A percentile compares a stretch with the other conserved stretches of the same genome.
phyloP scores from a whole-genome alignment of 1,140 invertebrate species.

The Bombus polaris region DNA sequence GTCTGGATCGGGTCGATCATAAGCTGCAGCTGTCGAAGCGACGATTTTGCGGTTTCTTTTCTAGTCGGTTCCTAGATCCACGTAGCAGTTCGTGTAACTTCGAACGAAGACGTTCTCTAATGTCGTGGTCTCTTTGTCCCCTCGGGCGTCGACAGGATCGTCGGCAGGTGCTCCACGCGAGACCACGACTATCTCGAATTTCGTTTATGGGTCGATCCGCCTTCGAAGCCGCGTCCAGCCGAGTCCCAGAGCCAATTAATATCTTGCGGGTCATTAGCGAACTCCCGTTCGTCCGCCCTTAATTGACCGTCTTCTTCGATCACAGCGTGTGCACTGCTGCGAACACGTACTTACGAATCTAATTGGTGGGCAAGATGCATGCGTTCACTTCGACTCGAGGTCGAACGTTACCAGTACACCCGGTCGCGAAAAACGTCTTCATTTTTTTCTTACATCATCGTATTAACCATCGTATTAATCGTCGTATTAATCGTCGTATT shows the following conservation, averaged over 20 bases:
- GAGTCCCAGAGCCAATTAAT: conserved; percentile 66
- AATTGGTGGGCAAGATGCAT: conserved; percentile 51
- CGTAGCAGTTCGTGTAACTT: background rate
- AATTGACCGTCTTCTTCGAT: conserved; percentile 64
- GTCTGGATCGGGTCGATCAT: background rate
- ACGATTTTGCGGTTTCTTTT: background rate
- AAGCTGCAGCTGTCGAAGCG: background rate
- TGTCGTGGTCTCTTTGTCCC: conserved; percentile 24
- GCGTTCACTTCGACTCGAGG: background rate
- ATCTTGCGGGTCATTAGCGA: conserved; percentile 69
- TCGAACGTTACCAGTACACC: background rate
- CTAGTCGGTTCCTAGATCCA: background rate
- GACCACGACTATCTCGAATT: conserved; percentile 48
- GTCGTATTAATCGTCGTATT: background rate
- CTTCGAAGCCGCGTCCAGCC: conserved; percentile 31
- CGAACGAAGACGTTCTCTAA: conserved; percentile 39
- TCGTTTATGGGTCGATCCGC: conserved; percentile 47
- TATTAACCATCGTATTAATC: background rate
- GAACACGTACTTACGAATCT: conserved; percentile 38
- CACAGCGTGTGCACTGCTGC: conserved; percentile 14
- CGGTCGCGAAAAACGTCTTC: background rate
- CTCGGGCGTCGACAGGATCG: conserved; percentile 25
- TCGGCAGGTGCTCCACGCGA: conserved; percentile 46
- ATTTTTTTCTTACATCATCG: background rate
- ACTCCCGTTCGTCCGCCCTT: conserved; percentile 62